Evolutionary conservation across 1,140 invertebrate species (phyloP).

Genomic region (Drosophila melanogaster): Release_6_plus_ISO1_MT NT_033777.3:11516001-11516500

Average conservation of each 20-base stretch:
- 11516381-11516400: not conserved
- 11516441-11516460: not conserved
- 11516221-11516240: too few relatives aligned
- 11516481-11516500: not conserved
- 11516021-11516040: slow-evolving; percentile 36
- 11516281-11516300: not conserved
- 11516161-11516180: not conserved
- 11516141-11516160: not conserved
- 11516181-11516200: not conserved
- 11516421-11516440: not conserved
- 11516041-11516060: slow-evolving; percentile 14
- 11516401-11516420: not conserved
- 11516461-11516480: slow-evolving; percentile 1
- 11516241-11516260: too few relatives aligned
- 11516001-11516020: slow-evolving; percentile 30
- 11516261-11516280: too few relatives aligned
- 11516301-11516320: not conserved
- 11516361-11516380: not conserved
- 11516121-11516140: not conserved
- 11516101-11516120: not conserved
- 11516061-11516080: slow-evolving; percentile 25
- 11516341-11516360: not conserved
- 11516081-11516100: slow-evolving; percentile 1
- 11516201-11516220: too few relatives aligned
- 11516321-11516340: not conserved